These are phyloP conservation scores for Merodon equestris DNA, from an alignment of 2,888 invertebrate species.

Conservation along the genomic window DNA sequence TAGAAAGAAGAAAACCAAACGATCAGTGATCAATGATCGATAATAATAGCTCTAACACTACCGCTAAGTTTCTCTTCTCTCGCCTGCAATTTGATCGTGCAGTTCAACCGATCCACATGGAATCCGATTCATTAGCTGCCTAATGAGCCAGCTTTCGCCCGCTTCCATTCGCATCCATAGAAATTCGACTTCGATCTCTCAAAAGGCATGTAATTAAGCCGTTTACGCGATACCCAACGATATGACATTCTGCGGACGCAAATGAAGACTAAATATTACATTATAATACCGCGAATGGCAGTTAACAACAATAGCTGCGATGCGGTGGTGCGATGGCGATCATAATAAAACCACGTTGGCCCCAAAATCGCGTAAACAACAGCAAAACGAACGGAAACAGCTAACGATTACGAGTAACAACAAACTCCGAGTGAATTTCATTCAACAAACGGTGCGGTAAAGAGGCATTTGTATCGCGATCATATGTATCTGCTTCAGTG, in stretches of 20 bases:
- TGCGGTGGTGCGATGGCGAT: constrained; percentile 13
- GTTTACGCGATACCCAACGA: constrained; percentile 25
- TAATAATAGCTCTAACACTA: too few species aligned
- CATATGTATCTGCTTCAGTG: background rate
- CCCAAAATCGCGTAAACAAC: too few species aligned
- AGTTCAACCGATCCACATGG: constrained; percentile 12
- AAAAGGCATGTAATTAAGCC: constrained; percentile 32
- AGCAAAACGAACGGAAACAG: too few species aligned
- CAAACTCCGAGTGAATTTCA: constrained; percentile 22
- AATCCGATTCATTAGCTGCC: constrained; percentile 32
- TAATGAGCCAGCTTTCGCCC: constrained; percentile 39
- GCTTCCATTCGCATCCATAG: constrained; percentile 1
- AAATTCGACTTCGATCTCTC: constrained; percentile 11
- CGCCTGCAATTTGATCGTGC: constrained; percentile 32
- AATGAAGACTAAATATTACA: constrained; percentile 12
- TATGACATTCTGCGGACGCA: constrained; percentile 36
- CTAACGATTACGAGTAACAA: background rate
- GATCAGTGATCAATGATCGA: too few species aligned
- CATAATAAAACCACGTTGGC: constrained; percentile 27
- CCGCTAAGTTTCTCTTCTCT: constrained; percentile 23
- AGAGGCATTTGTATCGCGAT: background rate
- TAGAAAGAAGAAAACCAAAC: too few species aligned
- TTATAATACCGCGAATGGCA: background rate
- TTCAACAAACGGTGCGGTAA: constrained; percentile 38
- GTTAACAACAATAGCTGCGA: constrained; percentile 18